These are phyloP conservation scores for Eulemur albifrons DNA, from an alignment of 2,797 vertebrate species.

Conservation along the genomic window DNA sequence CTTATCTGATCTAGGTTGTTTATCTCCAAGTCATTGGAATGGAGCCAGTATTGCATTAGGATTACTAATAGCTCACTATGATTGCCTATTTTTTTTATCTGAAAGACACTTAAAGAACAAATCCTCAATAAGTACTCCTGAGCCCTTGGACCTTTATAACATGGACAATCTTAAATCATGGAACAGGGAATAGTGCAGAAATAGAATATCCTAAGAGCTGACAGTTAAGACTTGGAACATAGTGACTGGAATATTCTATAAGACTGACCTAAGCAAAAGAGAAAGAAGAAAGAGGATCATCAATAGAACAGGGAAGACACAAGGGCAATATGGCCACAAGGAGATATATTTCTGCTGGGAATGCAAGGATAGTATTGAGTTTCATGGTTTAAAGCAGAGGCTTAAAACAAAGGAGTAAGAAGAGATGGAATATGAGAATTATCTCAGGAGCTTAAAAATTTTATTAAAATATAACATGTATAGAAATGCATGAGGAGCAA, in stretches of 20 bases:
- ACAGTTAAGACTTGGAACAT: not conserved
- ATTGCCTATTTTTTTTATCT: constrained; percentile 22
- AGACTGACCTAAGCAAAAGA: not conserved
- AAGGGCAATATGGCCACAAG: not conserved
- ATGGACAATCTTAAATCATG: constrained; percentile 16
- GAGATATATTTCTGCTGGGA: not conserved
- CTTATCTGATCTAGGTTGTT: constrained; percentile 45
- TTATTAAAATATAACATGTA: not conserved
- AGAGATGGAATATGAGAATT: not conserved
- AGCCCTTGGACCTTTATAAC: not conserved
- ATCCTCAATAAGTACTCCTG: not conserved
- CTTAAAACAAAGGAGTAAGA: not conserved
- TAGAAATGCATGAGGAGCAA: not conserved
- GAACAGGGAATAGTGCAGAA: not conserved
- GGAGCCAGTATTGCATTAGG: constrained; percentile 39
- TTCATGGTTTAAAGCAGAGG: constrained; percentile 26
- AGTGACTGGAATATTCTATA: not conserved
- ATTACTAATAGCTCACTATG: constrained; percentile 39
- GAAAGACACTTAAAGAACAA: constrained; percentile 45
- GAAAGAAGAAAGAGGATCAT: not conserved
- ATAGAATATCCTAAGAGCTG: not conserved
- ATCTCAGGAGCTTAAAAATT: not conserved
- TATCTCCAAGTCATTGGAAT: constrained; percentile 50
- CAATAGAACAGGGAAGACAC: not conserved
- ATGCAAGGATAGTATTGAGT: not conserved